A percentile compares a stretch with the other conserved stretches of the same genome.
These are phyloP conservation scores for Cephus sareptanus DNA, from an alignment of 2,888 invertebrate species.

Conservation along the genomic window DNA sequence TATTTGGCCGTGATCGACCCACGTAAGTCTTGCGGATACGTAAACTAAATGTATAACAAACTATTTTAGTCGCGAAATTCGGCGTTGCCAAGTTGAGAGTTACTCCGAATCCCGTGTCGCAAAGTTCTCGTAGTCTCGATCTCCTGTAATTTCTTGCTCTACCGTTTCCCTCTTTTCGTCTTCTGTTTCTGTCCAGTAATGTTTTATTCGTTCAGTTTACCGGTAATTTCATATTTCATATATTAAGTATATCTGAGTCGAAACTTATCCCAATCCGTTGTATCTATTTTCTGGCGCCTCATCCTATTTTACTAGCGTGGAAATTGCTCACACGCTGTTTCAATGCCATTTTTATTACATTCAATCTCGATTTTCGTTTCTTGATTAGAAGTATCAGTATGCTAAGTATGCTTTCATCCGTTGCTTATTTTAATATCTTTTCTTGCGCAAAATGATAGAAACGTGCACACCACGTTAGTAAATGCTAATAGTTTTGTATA, in stretches of 20 bases:
- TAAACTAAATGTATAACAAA: conserved; percentile 27
- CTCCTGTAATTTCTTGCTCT: background rate
- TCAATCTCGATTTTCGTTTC: background rate
- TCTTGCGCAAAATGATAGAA: background rate
- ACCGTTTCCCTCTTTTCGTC: background rate
- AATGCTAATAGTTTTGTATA: background rate
- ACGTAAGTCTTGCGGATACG: conserved; percentile 52
- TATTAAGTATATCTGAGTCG: background rate
- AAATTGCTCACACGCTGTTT: background rate
- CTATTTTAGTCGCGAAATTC: conserved; percentile 53
- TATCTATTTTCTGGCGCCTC: background rate
- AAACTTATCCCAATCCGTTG: background rate
- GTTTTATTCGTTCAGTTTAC: background rate
- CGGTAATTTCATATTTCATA: background rate
- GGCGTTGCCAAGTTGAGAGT: conserved; percentile 43
- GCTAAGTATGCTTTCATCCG: background rate
- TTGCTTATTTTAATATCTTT: background rate
- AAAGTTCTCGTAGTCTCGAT: conserved; percentile 2
- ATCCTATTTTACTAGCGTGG: background rate
- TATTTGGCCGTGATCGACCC: conserved; percentile 48
- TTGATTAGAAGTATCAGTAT: background rate
- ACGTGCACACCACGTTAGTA: background rate
- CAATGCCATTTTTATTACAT: background rate
- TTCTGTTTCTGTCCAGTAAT: background rate
- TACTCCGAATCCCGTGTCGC: conserved; percentile 24